Evolutionary conservation across 2,113 vertebrate species (phyloP), one percentile per base, ranked within the genome.

Genomic region (Manacus vitellinus): DNA sequence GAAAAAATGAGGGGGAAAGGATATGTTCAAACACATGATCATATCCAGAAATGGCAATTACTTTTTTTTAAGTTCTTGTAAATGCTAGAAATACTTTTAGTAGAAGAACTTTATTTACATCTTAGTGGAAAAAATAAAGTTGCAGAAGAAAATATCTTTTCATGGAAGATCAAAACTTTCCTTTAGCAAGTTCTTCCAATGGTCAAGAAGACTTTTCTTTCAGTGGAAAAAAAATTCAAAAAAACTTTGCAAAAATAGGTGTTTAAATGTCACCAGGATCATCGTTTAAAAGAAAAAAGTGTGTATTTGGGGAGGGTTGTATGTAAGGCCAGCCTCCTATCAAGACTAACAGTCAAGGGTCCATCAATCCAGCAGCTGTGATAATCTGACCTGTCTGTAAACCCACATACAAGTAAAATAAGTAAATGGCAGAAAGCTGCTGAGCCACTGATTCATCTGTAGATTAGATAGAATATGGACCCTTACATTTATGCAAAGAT

Each of bases 1-100:
- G 6, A 4, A 3, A 22, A 62, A 18, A 12, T 1, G 2, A 1
- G 1, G 0, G 2, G 20, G 2, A 13, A 49, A 55, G 2, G 5
- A 31, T 27, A 15, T 21, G 7, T 51, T 71, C 25, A 35, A 52
- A 80, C 5, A 27, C 3, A 1, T 23, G 9, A 25, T 52, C 8
- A 14, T 14, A 14, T 62, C 12, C 80, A 73, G 31, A 84, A 71
- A 82, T 12, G 2, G 3, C 8, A 68, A 19, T 51, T 63, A 44
- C 2, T 10, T 56, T 63, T 56, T 61, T 75, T 16, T 15, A 44
- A 72, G 31, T 27, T 58, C 52, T 15, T 58, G 8, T n/a, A 92
- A 79, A 52, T 61, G 3, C 5, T 52, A 67, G 62, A 85, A 35
- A 55, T 52, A 5, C 10, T 62, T 79, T 35, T 59, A 61, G 33